phyloP scores from a whole-genome alignment of 2,888 invertebrate species.

The Hirtodrosophila trivittata region DNA sequence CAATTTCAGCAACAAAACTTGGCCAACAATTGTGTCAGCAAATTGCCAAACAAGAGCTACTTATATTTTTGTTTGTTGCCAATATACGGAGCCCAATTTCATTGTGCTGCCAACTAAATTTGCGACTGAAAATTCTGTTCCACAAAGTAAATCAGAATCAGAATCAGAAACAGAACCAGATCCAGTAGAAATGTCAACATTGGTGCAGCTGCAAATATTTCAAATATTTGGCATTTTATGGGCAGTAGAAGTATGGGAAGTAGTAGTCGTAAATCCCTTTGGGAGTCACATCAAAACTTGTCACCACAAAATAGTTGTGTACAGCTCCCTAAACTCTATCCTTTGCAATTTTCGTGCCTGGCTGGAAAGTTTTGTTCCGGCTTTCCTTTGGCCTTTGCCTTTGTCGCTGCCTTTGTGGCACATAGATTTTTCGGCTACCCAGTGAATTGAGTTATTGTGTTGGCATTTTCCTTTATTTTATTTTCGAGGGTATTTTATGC shows the following conservation, averaged over 20 bases:
- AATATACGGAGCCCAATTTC: slow-evolving; percentile 41
- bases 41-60: slow-evolving; percentile 54
- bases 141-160: slow-evolving; percentile 1
- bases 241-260: slow-evolving; percentile 37
- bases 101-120: slow-evolving; percentile 55
- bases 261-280: slow-evolving; percentile 36
- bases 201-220: slow-evolving; percentile 62
- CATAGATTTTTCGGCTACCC: slow-evolving; percentile 50
- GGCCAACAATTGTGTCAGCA: slow-evolving; percentile 67
- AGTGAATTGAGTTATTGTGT: slow-evolving; percentile 75
- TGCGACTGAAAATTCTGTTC: slow-evolving; percentile 23
- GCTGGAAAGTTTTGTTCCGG: slow-evolving; percentile 47
- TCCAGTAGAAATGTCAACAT: slow-evolving; percentile 58
- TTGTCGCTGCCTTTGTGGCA: slow-evolving; percentile 36
- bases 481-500: slow-evolving; percentile 46
- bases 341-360: slow-evolving; percentile 38
- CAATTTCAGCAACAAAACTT: slow-evolving; percentile 35
- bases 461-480: slow-evolving; percentile 37
- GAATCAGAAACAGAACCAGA: slow-evolving; percentile 14
- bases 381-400: slow-evolving; percentile 5
- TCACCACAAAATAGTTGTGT: slow-evolving; percentile 67
- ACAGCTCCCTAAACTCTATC: slow-evolving; percentile 50
- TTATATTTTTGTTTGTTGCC: slow-evolving; percentile 33
- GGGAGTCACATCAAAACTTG: slow-evolving; percentile 59
- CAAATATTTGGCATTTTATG: slow-evolving; percentile 62